Percentiles rank a stretch among this genome's conserved stretches.
Evolutionary conservation across 30 jellyfish, hydroid and myxozoan species (phyloP).

Genomic region (Hydra vulgaris): DNA sequence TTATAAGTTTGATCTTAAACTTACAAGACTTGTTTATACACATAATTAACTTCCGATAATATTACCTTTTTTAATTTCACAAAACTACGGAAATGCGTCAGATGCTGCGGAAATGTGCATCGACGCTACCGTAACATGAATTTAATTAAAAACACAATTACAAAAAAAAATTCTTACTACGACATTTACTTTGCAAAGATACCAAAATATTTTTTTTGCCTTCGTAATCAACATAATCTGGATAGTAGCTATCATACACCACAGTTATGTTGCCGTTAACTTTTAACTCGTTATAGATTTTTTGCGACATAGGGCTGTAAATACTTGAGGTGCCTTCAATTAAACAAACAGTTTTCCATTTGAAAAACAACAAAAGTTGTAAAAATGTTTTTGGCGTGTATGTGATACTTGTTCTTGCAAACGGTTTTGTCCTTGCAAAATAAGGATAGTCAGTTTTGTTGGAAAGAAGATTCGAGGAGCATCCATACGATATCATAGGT

Average conservation of each 20-base stretch:
- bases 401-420: constrained; percentile 63
- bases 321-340: constrained; percentile 47
- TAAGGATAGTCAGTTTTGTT: constrained; percentile 46
- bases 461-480: constrained; percentile 62
- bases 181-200: constrained; percentile 27
- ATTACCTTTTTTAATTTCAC: too few relatives aligned
- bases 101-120: too few relatives aligned
- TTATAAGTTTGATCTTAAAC: too few relatives aligned
- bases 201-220: constrained; percentile 16
- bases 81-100: too few relatives aligned
- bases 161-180: constrained; percentile 41
- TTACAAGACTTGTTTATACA: too few relatives aligned
- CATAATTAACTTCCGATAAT: too few relatives aligned
- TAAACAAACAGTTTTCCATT: constrained; percentile 61
- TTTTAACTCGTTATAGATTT: constrained; percentile 28
- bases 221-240: constrained; percentile 25
- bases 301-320: constrained; percentile 50
- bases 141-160: too few relatives aligned
- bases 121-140: background rate
- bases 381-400: constrained; percentile 56
- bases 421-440: constrained; percentile 81
- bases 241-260: constrained; percentile 32
- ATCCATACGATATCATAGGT: constrained; percentile 81
- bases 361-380: constrained; percentile 27
- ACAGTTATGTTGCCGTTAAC: constrained; percentile 36